A percentile compares a stretch with the other conserved stretches of the same genome.
Conservation (phyloP, 2,113 vertebrate genomes). For the Echinops telfairi region DNA sequence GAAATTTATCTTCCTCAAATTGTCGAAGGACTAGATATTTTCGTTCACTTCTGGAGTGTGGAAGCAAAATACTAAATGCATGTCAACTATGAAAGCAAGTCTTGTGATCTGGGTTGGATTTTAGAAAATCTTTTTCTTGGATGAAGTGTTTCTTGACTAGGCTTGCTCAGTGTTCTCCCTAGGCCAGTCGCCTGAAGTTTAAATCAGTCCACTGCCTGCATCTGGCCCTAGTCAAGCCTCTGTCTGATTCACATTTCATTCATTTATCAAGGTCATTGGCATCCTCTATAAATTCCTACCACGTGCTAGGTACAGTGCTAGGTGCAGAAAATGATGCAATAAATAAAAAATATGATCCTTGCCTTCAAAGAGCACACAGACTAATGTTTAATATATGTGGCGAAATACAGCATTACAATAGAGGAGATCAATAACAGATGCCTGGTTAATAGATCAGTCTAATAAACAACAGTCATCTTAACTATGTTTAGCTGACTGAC, state of each 20-base stretch:
- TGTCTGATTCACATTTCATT: background rate
- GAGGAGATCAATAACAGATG: background rate
- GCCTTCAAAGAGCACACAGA: background rate
- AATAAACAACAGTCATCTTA: background rate
- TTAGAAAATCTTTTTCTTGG: conserved; percentile 24
- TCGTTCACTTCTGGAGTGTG: conserved; percentile 40
- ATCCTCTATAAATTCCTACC: background rate
- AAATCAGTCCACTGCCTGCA: background rate
- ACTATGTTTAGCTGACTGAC: background rate
- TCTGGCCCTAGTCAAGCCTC: background rate
- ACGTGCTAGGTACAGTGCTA: background rate
- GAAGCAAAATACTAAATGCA: conserved; percentile 39
- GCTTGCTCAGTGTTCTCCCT: background rate
- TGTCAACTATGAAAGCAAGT: conserved; percentile 18
- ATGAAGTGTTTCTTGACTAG: background rate
- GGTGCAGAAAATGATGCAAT: background rate
- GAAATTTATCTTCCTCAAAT: conserved; percentile 60
- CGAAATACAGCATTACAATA: background rate
- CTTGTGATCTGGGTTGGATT: background rate
- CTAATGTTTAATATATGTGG: background rate
- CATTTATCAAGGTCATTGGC: background rate
- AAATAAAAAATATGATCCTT: background rate
- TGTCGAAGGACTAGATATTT: conserved; percentile 48
- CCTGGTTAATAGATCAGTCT: background rate
- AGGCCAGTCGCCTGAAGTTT: background rate